Conservation (phyloP, 2,888 invertebrate species). For the Pinctada fucata region DNA sequence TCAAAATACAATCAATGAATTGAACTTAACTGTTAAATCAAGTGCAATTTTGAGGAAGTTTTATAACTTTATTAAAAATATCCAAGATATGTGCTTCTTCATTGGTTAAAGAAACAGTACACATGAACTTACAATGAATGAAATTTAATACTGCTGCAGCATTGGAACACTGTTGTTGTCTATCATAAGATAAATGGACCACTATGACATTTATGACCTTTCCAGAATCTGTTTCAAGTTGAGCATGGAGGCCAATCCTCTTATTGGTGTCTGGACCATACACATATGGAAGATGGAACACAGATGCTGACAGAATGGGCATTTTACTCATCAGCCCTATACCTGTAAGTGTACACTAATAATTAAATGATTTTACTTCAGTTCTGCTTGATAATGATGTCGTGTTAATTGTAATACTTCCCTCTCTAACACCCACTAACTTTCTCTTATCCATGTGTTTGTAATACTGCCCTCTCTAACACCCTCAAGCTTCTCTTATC, state of each 20-base stretch:
- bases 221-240: constrained; percentile 40
- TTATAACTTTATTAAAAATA: too few species aligned
- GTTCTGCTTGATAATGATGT: too few species aligned
- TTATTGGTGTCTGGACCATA: constrained; percentile 66
- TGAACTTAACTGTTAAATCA: too few species aligned
- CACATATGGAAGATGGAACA: constrained; percentile 47
- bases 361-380: too few species aligned
- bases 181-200: constrained; percentile 69
- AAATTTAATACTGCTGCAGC: constrained; percentile 58
- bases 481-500: too few species aligned
- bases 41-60: too few species aligned
- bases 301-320: constrained; percentile 52
- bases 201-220: constrained; percentile 53
- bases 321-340: constrained; percentile 65
- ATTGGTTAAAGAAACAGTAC: too few species aligned
- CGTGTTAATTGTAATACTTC: too few species aligned
- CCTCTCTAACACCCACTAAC: neutral
- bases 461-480: too few species aligned
- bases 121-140: constrained; percentile 48
- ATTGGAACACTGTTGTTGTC: constrained; percentile 70
- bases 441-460: neutral
- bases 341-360: constrained; percentile 46
- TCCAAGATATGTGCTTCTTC: too few species aligned
- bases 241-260: constrained; percentile 60
- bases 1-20: too few species aligned